These are phyloP conservation scores for Dasypogon diadema DNA, from an alignment of 2,888 invertebrate species.

Conservation along the genomic window DNA sequence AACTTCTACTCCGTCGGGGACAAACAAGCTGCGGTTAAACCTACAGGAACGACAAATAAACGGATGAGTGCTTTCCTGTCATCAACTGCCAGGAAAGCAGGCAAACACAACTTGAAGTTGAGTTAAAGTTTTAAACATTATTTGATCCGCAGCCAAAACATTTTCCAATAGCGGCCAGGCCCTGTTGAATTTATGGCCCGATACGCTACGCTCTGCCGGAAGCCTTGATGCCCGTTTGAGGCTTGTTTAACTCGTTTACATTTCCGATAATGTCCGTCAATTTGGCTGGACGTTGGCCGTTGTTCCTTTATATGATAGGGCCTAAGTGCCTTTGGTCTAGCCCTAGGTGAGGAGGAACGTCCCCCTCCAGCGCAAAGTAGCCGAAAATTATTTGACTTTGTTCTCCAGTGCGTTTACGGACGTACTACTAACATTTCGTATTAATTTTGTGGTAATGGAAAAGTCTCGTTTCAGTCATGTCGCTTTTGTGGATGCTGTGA, in stretches of 20 bases:
- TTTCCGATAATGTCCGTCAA: slow-evolving; percentile 49
- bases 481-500: too few species aligned
- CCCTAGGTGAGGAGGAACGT: background rate
- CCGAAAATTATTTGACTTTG: background rate
- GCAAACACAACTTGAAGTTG: slow-evolving; percentile 44
- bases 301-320: background rate
- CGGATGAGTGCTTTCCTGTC: slow-evolving; percentile 47
- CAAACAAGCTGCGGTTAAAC: slow-evolving; percentile 45
- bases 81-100: slow-evolving; percentile 44
- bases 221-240: slow-evolving; percentile 41
- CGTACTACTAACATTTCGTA: background rate
- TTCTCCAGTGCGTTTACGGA: background rate
- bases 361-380: background rate
- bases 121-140: slow-evolving; percentile 49
- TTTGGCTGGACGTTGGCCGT: slow-evolving; percentile 16
- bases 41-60: slow-evolving; percentile 40
- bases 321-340: background rate
- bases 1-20: slow-evolving; percentile 31
- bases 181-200: slow-evolving; percentile 50
- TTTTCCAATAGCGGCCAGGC: slow-evolving; percentile 39
- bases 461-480: background rate
- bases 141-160: slow-evolving; percentile 50
- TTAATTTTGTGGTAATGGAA: background rate
- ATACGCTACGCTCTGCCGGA: slow-evolving; percentile 35
- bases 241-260: slow-evolving; percentile 50